Percentiles rank a stretch among this genome's conserved stretches.
phyloP scores from a whole-genome alignment of 2,797 vertebrate species.

The Rhinogobio ventralis region DNA sequence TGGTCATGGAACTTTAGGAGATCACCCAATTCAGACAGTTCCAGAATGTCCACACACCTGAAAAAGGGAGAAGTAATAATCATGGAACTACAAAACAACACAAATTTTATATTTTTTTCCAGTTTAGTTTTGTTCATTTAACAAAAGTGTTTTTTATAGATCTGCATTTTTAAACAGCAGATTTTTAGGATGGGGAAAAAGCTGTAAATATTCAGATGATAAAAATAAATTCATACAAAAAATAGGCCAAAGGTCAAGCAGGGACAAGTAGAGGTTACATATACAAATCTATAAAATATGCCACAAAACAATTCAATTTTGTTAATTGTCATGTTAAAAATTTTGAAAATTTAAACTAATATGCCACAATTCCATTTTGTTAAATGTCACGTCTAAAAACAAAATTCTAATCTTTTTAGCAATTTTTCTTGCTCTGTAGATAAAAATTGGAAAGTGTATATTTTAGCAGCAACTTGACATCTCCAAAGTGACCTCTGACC shows the following conservation, averaged over 20 bases:
- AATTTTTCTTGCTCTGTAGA: neutral
- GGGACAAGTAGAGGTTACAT: neutral
- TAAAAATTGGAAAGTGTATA: neutral
- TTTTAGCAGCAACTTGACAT: neutral
- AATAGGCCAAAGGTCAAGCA: neutral
- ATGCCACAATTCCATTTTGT: neutral
- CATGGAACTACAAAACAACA: neutral
- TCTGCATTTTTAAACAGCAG: neutral
- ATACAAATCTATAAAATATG: neutral
- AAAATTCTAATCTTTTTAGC: neutral
- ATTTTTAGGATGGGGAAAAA: neutral
- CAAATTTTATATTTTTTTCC: neutral
- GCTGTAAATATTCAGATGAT: neutral
- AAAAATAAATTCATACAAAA: neutral
- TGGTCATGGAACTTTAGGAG: slow-evolving; percentile 89
- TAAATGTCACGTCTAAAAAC: neutral
- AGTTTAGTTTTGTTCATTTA: neutral
- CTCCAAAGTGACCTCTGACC: slow-evolving; percentile 73
- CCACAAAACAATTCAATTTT: neutral
- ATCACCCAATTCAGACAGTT: slow-evolving; percentile 88
- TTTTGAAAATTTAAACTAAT: neutral
- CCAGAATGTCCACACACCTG: slow-evolving; percentile 93
- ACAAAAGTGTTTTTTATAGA: neutral
- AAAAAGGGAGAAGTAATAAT: neutral
- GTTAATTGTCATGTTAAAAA: neutral